Percentiles rank a stretch among this genome's conserved stretches.
Conservation (phyloP, 2,113 vertebrate species). For the Eptesicus fuscus region DNA sequence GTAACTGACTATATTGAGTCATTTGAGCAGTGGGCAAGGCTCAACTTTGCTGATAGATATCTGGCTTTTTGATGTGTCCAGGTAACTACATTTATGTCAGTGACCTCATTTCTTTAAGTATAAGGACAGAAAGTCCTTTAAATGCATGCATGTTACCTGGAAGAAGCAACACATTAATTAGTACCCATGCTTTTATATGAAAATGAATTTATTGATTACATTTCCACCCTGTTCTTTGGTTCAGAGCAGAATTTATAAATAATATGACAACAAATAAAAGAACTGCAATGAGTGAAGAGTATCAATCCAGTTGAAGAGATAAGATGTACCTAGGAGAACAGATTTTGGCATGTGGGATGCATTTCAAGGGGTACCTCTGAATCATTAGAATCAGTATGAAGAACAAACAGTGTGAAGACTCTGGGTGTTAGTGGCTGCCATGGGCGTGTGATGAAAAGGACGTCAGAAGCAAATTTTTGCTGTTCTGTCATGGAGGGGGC, state of each 20-base stretch:
- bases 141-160: neutral
- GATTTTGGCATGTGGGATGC: neutral
- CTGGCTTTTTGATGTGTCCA: neutral
- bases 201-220: neutral
- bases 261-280: neutral
- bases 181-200: neutral
- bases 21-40: neutral
- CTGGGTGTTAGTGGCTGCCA: neutral
- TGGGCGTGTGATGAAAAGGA: neutral
- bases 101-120: neutral
- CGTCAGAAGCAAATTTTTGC: neutral
- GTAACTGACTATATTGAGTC: neutral
- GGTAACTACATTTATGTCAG: neutral
- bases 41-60: neutral
- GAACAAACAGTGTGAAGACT: neutral
- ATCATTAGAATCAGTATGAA: neutral
- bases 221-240: neutral
- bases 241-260: neutral
- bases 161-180: neutral
- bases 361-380: neutral
- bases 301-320: neutral
- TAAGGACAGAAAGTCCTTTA: neutral
- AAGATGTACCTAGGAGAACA: neutral
- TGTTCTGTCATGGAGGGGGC: neutral
- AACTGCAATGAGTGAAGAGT: neutral